Evolutionary conservation across 2,888 invertebrate genomes (phyloP), one percentile per base, ranked within the genome.

Genomic region (Agriopis aurantiaria): DNA sequence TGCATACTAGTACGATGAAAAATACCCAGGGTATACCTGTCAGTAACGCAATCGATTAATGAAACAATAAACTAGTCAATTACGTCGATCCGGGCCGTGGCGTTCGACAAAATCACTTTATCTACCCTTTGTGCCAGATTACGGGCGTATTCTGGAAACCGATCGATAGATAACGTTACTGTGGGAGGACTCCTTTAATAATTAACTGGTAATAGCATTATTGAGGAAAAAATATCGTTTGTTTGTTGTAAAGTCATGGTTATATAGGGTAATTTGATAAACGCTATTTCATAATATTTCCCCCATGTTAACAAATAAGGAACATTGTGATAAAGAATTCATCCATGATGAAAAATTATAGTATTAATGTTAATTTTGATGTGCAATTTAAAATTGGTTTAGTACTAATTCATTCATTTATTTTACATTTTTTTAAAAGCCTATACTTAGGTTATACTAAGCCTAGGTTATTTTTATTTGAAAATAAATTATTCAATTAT

Each of bases 61-160:
- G 70, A 74, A 74, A 78, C 78, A 80, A 77, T 76, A 76, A 77
- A 76, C 73, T 73, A 71, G 71, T 69, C 74, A 80, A 80, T 79
- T 77, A 78, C 76, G 73, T 65, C 73, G 68, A 78, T 76, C 71
- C 73, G 67, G 71, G 73, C 69, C 66, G 61, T 65, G 57, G 72
- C 69, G 71, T 66, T 68, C 70, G 68, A 70, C 71, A 12, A 75
- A 80, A 80, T 79, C 77, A 79, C 74, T 80, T 80, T 77, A 81
- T 79, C 78, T 78, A 74, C 81, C 79, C 80, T 80, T 81, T 80
- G 78, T 79, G 68, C 73, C 75, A 74, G 71, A 78, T 77, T 68
- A 69, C 43, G 64, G 66, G 51, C 62, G 65, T 78, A 78, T 78
- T 79, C 64, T 65, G 69, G 55, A 64, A 75, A 71, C 57, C 69